phyloP scores from a whole-genome alignment of 92 coral and sea anemone genomes.

The Zoanthus gigantus region DNA sequence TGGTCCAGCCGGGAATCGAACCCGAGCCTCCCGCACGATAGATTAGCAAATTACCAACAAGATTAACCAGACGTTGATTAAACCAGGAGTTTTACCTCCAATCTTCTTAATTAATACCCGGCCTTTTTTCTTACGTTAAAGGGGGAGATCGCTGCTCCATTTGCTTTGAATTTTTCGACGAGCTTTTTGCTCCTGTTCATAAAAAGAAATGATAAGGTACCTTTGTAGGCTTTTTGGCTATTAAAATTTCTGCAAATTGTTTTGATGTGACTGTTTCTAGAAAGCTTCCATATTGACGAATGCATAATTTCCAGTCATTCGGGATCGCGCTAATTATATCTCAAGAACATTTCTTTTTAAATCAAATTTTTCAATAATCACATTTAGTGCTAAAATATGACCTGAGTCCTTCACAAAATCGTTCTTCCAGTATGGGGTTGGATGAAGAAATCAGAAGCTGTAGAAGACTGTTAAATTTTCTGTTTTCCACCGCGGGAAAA shows the following conservation, averaged over 20 bases:
- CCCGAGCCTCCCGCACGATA: too few relatives aligned
- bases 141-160: too few relatives aligned
- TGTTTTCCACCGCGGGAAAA: too few relatives aligned
- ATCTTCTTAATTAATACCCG: too few relatives aligned
- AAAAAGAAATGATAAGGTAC: too few relatives aligned
- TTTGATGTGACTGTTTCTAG: not conserved
- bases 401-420: conserved; percentile 37
- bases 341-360: conserved; percentile 17
- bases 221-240: not conserved
- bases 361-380: conserved; percentile 34
- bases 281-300: not conserved
- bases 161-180: too few relatives aligned
- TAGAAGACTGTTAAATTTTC: not conserved
- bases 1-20: too few relatives aligned
- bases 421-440: conserved; percentile 33
- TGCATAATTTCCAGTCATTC: not conserved
- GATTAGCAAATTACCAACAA: too few relatives aligned
- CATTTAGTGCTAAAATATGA: conserved; percentile 10
- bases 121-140: too few relatives aligned
- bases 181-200: too few relatives aligned
- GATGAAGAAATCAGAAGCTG: conserved; percentile 26
- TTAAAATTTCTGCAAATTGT: not conserved
- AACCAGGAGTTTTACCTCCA: too few relatives aligned
- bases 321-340: conserved; percentile 20
- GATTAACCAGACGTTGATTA: too few relatives aligned